Conservation (phyloP, 1,140 invertebrate species). For the Bradysia coprophila region DNA sequence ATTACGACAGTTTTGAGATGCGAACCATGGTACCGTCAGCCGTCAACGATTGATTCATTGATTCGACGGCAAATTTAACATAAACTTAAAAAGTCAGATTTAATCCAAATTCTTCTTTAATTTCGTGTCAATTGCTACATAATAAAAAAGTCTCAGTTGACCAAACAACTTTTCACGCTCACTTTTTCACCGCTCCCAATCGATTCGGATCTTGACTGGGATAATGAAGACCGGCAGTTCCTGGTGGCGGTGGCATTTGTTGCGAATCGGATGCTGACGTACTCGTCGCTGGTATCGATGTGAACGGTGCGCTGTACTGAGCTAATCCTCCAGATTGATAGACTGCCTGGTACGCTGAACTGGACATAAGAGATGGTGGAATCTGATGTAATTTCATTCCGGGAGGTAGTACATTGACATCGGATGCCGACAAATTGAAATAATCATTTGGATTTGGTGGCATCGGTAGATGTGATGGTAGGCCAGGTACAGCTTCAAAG, state of each 20-base stretch:
- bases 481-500: constrained; percentile 68
- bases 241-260: constrained; percentile 32
- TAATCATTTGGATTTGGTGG: constrained; percentile 65
- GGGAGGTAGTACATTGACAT: constrained; percentile 31
- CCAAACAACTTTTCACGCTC: no score
- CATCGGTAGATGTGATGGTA: constrained; percentile 59
- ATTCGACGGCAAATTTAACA: no score
- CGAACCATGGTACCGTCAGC: no score
- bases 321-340: constrained; percentile 31
- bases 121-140: no score
- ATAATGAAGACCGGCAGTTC: constrained; percentile 55
- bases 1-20: no score
- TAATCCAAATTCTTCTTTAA: no score
- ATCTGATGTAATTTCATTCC: constrained; percentile 22
- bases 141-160: no score
- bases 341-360: constrained; percentile 32
- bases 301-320: constrained; percentile 26
- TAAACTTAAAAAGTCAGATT: no score
- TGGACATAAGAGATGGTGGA: constrained; percentile 33
- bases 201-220: constrained; percentile 86
- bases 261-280: constrained; percentile 12
- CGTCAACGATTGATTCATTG: no score
- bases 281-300: constrained; percentile 25
- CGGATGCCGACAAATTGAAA: constrained; percentile 49
- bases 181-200: constrained; percentile 43